These are phyloP conservation scores for Xanthia icteritia DNA, from an alignment of 2,888 invertebrate species.

Conservation along the genomic window DNA sequence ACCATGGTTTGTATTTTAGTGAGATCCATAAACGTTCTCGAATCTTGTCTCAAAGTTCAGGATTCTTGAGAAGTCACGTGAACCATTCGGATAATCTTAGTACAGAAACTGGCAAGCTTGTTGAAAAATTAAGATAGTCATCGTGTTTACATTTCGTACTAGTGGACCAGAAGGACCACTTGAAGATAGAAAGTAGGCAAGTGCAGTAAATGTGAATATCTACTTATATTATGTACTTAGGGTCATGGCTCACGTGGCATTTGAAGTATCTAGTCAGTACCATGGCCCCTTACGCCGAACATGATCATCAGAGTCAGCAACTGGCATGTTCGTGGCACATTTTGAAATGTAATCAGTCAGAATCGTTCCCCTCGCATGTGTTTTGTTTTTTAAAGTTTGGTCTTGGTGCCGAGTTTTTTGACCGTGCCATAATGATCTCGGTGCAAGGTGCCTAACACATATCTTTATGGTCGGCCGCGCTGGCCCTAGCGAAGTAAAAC, in stretches of 20 bases:
- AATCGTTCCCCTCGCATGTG: slow-evolving; percentile 10
- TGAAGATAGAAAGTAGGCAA: slow-evolving; percentile 18
- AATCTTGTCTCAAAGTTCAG: slow-evolving; percentile 52
- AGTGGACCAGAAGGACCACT: slow-evolving; percentile 13
- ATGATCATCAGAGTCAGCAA: neutral
- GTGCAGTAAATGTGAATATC: slow-evolving; percentile 21
- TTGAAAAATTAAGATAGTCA: neutral
- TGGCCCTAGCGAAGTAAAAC: slow-evolving; percentile 49
- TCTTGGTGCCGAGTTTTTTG: slow-evolving; percentile 21
- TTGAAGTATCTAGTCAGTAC: slow-evolving; percentile 14
- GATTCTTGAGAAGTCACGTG: slow-evolving; percentile 22
- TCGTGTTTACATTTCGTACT: neutral
- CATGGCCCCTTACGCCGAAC: neutral
- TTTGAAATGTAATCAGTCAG: neutral
- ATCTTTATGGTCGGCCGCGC: slow-evolving; percentile 53
- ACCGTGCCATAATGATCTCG: slow-evolving; percentile 47
- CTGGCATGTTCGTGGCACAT: slow-evolving; percentile 1
- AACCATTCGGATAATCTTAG: slow-evolving; percentile 10
- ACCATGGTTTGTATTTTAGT: slow-evolving; percentile 45
- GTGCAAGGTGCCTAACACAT: slow-evolving; percentile 56
- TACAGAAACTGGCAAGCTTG: neutral
- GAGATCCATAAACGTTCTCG: slow-evolving; percentile 42
- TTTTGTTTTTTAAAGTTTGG: slow-evolving; percentile 10
- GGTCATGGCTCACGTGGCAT: slow-evolving; percentile 20
- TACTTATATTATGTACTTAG: neutral